Base-by-base conservation (phyloP, 2,888 invertebrate species). In the Alcis repandata region DNA sequence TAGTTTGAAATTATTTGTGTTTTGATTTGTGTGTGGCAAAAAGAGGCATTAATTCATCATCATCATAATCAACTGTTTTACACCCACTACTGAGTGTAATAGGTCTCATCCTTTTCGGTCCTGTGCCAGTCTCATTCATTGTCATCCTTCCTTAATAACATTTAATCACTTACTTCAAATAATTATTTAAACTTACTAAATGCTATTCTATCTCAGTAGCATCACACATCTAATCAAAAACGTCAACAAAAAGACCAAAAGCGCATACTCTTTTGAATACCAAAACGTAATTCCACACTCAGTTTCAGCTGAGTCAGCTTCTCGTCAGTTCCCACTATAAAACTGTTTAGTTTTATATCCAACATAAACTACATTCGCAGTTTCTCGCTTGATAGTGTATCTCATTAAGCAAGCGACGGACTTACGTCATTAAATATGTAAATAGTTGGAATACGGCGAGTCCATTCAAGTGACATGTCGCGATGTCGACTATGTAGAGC, bases 341-440 rank as follows among this genome's bases (percentile, higher is more conserved):
- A 56, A 59, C 54, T 59, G 19, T 49, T 56, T 41, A 49, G 58
- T 53, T 53, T 64, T 65, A 64, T 53, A 56, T 46, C 20, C 8
- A 48, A 60, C 60, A 69, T 66, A 71, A 73, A 67, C 56, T 63
- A 60, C 49, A 70, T 63, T 63, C 43, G 56, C 67, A 70, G 76
- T 76, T 76, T 76, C 73, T 66, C 77, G 76, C 79, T 82, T 80
- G 82, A 85, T 85, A 85, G 84, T 84, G 84, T 82, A 84, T 88
- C 91, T 91, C 91, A 91, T 92, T 92, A 91, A 81, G 83, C 78
- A 74, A 79, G 77, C 83, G 86, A 87, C 88, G 80, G 85, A 87
- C 89, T 83, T 85, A 84, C 85, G 86, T 92, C 91, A 91, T 92
- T 92, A 90, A 89, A 87, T 90, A 92, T 92, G 91, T 90, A 91